These are phyloP conservation scores for Perca schrenkii DNA, from an alignment of 2,113 vertebrate genomes.

Conservation along the genomic window DNA sequence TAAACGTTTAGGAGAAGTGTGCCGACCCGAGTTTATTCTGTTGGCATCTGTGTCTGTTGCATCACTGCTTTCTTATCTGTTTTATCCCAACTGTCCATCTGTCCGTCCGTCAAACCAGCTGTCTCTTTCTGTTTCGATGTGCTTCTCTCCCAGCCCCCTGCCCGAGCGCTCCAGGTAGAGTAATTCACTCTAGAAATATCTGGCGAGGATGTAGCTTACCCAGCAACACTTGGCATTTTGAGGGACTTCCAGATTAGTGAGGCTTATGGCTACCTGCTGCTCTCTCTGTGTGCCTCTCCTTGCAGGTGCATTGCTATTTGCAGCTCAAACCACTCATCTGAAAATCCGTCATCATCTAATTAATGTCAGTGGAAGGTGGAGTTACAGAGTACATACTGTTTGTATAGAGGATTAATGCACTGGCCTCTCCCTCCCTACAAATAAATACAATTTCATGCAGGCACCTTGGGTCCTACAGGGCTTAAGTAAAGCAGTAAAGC, in stretches of 20 bases:
- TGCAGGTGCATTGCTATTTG: slow-evolving; percentile 37
- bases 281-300: slow-evolving; percentile 10
- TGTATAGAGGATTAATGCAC: not conserved
- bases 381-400: not conserved
- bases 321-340: slow-evolving; percentile 26
- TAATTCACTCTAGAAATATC: slow-evolving; percentile 30
- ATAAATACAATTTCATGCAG: slow-evolving; percentile 38
- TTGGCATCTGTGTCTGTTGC: not conserved
- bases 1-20: not conserved
- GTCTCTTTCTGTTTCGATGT: not conserved
- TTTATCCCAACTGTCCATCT: slow-evolving; percentile 11
- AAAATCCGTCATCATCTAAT: slow-evolving; percentile 53
- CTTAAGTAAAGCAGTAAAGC: slow-evolving; percentile 35
- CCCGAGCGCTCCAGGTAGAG: slow-evolving; percentile 42
- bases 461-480: not conserved
- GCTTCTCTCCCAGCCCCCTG: not conserved
- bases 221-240: slow-evolving; percentile 52
- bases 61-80: slow-evolving; percentile 32
- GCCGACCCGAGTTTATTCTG: not conserved
- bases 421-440: slow-evolving; percentile 13
- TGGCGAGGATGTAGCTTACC: slow-evolving; percentile 61
- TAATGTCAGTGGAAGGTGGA: slow-evolving; percentile 16
- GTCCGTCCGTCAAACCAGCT: slow-evolving; percentile 29
- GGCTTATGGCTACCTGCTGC: slow-evolving; percentile 61
- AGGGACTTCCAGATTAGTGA: slow-evolving; percentile 61